These are phyloP conservation scores for Piaya cayana DNA, from an alignment of 2,113 vertebrate genomes.

Conservation along the genomic window DNA sequence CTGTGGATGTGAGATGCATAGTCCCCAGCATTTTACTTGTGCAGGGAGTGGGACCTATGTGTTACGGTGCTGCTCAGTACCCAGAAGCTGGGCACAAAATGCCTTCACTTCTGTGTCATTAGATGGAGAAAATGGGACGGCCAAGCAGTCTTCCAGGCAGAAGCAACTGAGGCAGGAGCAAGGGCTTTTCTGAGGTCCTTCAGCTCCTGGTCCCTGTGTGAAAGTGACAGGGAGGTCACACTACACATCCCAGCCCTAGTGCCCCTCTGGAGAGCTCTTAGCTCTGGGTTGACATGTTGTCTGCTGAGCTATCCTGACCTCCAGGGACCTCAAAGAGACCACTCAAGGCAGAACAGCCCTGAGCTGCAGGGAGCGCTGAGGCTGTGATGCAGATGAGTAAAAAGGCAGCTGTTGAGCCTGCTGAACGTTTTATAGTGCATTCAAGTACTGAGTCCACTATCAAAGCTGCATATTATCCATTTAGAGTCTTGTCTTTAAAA, in stretches of 20 bases:
- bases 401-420: neutral
- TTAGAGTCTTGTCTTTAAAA: constrained; percentile 28
- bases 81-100: neutral
- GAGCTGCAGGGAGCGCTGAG: neutral
- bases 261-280: neutral
- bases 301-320: neutral
- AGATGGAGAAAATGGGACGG: neutral
- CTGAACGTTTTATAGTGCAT: constrained; percentile 17
- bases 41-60: neutral
- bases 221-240: neutral
- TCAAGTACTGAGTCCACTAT: neutral
- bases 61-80: accelerated
- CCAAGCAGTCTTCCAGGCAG: neutral
- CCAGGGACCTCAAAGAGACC: neutral
- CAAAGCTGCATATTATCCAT: neutral
- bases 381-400: neutral
- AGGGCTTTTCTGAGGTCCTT: neutral
- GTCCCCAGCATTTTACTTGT: neutral
- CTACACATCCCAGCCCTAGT: neutral
- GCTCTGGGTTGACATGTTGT: neutral
- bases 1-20: neutral
- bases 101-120: neutral
- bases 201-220: neutral
- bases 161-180: neutral
- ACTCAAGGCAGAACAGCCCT: neutral